Base-by-base conservation (phyloP, 2,888 invertebrate species). In the Trissolcus japonicus region DNA sequence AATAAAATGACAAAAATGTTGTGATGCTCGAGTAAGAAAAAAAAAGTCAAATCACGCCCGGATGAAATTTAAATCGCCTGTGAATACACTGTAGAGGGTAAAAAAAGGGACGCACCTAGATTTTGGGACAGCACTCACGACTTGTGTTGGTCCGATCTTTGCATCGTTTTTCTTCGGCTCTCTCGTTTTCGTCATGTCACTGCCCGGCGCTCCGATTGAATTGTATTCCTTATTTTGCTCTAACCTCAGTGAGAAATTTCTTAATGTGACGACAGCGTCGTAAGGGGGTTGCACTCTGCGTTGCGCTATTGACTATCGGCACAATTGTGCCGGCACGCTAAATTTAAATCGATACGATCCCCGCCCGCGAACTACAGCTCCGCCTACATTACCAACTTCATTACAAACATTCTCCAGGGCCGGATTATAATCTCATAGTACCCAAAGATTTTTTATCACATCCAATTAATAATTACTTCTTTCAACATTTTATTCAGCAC, bases 321-420 rank as follows among this genome's bases (percentile, higher is more conserved):
- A 82, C 82, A 82, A 83, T 83, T 82, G 82, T 82, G 82, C 85
- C 85, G 85, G 84, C 84, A 85, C 86, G 86, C 87, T 86, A 87
- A 87, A 87, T 88, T 88, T 88, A 88, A 88, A 88, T 88, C 87
- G 86, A 88, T 88, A 88, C 80, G 83, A 84, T 84, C 87, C 86
- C 87, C 86, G 85, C 86, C 84, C 82, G 83, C 78, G 53, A 73
- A 72, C 66, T 59, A 40, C 60, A 65, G 75, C 77, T 80, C 82
- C 81, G 80, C 82, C 80, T 80, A 79, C 74, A 61, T 71, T 65
- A 53, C 72, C 67, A 77, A 76, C 76, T 76, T 76, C 71, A 71
- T 51, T 71, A 55, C 48, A 14, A 56, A 71, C 66, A 11, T 46
- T 14, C 3, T 11, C 41, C 75, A 76, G 69, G 69, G 55, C 4